Evolutionary conservation across 2,113 vertebrate species (phyloP).

Genomic region (Nothocercus nigrocapillus): DNA sequence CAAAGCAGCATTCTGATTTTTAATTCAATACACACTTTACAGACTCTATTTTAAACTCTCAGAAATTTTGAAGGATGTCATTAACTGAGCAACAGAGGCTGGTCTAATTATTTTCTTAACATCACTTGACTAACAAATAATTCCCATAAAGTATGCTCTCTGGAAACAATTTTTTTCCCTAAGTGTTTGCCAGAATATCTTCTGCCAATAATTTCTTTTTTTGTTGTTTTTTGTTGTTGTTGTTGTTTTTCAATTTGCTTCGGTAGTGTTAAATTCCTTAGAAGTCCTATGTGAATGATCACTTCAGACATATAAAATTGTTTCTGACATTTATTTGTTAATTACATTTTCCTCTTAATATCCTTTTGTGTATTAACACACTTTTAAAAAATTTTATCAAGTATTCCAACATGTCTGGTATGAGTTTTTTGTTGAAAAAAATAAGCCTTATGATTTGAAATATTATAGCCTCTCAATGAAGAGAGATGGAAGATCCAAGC

Average conservation of each 20-base stretch:
- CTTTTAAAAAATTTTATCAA: neutral
- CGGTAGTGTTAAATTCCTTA: neutral
- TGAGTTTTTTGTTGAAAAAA: neutral
- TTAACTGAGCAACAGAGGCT: neutral
- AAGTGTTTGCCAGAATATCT: neutral
- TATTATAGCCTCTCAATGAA: neutral
- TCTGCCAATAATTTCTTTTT: neutral
- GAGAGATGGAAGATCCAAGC: neutral
- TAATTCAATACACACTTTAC: conserved; percentile 1
- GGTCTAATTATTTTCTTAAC: neutral
- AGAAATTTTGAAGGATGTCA: neutral
- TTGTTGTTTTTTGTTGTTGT: too few species aligned
- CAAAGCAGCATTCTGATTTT: neutral
- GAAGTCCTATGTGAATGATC: neutral
- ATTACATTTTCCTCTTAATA: neutral
- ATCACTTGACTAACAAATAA: conserved; percentile 6
- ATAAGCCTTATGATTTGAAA: neutral
- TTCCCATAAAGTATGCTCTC: neutral
- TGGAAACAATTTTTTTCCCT: neutral
- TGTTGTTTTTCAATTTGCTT: neutral
- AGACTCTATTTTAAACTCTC: neutral
- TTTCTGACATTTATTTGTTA: neutral
- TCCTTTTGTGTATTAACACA: neutral
- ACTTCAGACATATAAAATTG: neutral
- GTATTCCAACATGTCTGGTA: neutral